Conservation (phyloP, 1,140 invertebrate genomes). For the Zaprionus camerounensis region DNA sequence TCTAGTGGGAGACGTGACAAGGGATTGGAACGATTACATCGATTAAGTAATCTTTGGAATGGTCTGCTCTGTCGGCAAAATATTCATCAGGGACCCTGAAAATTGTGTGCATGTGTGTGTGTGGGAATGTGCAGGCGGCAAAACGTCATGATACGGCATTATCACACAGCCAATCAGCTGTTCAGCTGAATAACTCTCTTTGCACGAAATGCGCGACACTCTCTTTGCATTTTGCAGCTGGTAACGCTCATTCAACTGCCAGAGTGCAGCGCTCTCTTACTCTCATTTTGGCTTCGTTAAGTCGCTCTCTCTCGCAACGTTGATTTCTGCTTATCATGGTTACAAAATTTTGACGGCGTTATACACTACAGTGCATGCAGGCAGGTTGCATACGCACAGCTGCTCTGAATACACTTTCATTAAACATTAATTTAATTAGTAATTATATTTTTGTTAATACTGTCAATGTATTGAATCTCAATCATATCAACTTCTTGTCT, state of each 20-base stretch:
- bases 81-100: not conserved
- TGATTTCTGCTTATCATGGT: conserved; percentile 48
- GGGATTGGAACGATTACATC: conserved; percentile 1
- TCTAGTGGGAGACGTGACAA: not conserved
- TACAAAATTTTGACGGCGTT: conserved; percentile 22
- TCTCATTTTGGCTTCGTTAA: conserved; percentile 7
- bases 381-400: not conserved
- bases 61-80: not conserved
- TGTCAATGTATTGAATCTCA: not conserved
- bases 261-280: conserved; percentile 3
- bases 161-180: conserved; percentile 35
- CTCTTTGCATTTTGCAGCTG: conserved; percentile 6
- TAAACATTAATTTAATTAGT: not conserved
- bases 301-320: conserved; percentile 11
- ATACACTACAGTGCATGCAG: conserved; percentile 17
- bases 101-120: not conserved
- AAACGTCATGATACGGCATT: conserved; percentile 37
- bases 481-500: not conserved
- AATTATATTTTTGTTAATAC: not conserved
- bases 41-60: not conserved
- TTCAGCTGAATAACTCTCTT: conserved; percentile 25
- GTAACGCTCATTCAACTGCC: conserved; percentile 18
- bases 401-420: not conserved
- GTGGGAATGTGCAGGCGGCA: not conserved
- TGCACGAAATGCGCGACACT: not conserved